Evolutionary conservation across 1,140 invertebrate species (phyloP).

Genomic region (Rhynchophorus ferrugineus): DNA sequence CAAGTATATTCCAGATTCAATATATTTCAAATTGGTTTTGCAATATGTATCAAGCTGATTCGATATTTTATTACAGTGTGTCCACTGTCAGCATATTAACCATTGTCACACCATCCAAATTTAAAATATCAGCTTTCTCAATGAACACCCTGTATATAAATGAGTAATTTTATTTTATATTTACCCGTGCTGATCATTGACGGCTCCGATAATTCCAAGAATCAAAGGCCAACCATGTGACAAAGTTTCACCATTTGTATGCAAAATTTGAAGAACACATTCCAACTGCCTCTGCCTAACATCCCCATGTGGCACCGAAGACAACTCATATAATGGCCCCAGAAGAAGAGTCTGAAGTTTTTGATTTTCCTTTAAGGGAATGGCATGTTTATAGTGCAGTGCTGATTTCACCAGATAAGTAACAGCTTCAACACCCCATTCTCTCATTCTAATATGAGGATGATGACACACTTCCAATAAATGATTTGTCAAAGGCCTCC

Average conservation of each 20-base stretch:
- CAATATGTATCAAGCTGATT: too few species aligned
- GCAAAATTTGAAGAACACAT: conserved; percentile 86
- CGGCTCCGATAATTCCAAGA: conserved; percentile 88
- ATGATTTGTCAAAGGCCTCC: conserved; percentile 95
- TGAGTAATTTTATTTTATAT: too few species aligned
- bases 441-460: conserved; percentile 88
- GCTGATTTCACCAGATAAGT: conserved; percentile 91
- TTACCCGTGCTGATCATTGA: conserved; percentile 86
- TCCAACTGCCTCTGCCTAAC: conserved; percentile 92
- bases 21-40: too few species aligned
- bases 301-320: conserved; percentile 81
- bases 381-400: conserved; percentile 77
- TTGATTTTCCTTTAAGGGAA: conserved; percentile 79
- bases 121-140: neutral
- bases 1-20: too few species aligned
- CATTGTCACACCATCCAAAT: too few species aligned
- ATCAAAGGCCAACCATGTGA: conserved; percentile 92
- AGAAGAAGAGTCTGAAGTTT: conserved; percentile 79
- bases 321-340: conserved; percentile 83
- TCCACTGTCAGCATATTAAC: too few species aligned
- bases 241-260: conserved; percentile 84
- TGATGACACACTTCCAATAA: conserved; percentile 93
- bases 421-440: conserved; percentile 96
- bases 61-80: too few species aligned
- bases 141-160: too few species aligned